Percentiles rank a stretch among this genome's conserved stretches.
phyloP scores from a whole-genome alignment of 2,888 invertebrate species.

The Heteromurus nitidus region DNA sequence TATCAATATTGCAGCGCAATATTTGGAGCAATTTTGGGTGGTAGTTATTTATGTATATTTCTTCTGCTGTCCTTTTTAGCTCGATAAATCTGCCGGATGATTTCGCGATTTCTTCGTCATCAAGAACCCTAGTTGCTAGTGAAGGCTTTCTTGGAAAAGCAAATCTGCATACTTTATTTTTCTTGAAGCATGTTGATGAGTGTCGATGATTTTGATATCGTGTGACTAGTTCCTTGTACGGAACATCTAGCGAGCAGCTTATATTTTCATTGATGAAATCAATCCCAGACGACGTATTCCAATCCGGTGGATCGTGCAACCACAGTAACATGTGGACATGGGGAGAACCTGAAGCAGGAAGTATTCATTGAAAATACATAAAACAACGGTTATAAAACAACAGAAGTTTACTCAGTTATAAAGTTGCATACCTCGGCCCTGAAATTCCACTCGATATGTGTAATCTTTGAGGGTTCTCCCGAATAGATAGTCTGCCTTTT shows the following conservation, averaged over 20 bases:
- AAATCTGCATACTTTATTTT: conserved; percentile 32
- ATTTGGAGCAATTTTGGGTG: conserved; percentile 52
- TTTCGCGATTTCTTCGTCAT: conserved; percentile 37
- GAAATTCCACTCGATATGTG: conserved; percentile 47
- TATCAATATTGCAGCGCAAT: conserved; percentile 58
- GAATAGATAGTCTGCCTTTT: conserved; percentile 20
- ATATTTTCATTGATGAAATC: conserved; percentile 35
- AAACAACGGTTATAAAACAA: too few species aligned
- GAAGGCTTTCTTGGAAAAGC: conserved; percentile 30
- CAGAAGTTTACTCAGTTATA: too few species aligned
- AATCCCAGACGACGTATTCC: conserved; percentile 36
- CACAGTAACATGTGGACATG: conserved; percentile 43
- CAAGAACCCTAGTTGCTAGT: neutral
- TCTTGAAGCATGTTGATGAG: conserved; percentile 51
- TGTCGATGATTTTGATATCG: conserved; percentile 43
- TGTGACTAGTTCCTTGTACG: conserved; percentile 13
- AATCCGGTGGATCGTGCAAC: conserved; percentile 33
- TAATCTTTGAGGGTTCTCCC: conserved; percentile 27
- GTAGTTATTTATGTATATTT: conserved; percentile 51
- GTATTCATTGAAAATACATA: too few species aligned
- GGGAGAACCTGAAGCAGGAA: conserved; percentile 16
- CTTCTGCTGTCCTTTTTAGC: conserved; percentile 41
- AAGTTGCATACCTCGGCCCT: too few species aligned
- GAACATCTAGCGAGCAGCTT: conserved; percentile 21
- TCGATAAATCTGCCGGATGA: conserved; percentile 43